Percentiles rank a stretch among this genome's conserved stretches.
Conservation (phyloP, 1,140 invertebrate species). For the Rhopalosiphum padi region DNA sequence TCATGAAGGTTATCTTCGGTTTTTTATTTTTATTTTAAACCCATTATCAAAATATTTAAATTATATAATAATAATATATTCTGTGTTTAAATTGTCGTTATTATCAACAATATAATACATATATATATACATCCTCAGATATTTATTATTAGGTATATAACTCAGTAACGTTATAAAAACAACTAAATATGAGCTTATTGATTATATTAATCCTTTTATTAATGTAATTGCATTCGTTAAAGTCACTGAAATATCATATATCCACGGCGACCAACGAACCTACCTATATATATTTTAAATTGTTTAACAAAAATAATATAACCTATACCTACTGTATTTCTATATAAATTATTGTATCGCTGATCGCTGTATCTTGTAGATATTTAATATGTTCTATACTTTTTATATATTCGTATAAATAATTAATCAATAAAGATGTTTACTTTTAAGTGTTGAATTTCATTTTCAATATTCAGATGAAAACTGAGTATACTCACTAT, state of each 20-base stretch:
- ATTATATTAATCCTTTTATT: neutral
- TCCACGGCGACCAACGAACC: too few relatives aligned
- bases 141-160: neutral
- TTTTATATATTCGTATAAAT: too few relatives aligned
- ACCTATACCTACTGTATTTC: too few relatives aligned
- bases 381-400: too few relatives aligned
- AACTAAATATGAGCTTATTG: too few relatives aligned
- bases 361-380: too few relatives aligned
- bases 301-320: too few relatives aligned
- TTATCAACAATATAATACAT: neutral
- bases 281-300: too few relatives aligned
- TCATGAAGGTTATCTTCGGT: neutral
- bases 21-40: neutral
- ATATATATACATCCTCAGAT: neutral
- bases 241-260: neutral
- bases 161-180: too few relatives aligned
- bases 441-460: neutral
- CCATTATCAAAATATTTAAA: neutral
- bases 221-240: neutral
- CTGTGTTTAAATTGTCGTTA: neutral
- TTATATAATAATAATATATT: too few relatives aligned
- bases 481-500: neutral
- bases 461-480: neutral
- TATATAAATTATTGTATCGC: too few relatives aligned
- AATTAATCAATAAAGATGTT: too few relatives aligned